Base-by-base conservation (phyloP, 2,113 vertebrate species). In the Campylorhamphus procurvoides region DNA sequence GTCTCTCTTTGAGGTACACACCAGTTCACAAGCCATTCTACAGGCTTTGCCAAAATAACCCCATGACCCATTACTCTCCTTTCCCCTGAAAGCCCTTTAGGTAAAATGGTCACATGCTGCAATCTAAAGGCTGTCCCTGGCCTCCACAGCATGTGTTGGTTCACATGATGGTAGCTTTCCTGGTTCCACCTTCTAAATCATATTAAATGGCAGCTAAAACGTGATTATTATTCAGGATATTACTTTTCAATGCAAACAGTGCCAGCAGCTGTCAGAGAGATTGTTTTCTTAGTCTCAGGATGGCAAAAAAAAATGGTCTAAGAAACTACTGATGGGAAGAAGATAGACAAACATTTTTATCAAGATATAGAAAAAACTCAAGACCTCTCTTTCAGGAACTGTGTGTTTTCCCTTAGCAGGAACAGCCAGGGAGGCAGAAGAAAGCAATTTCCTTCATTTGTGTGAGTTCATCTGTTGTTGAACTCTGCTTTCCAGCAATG, bases 241-340 rank as follows among this genome's bases (percentile, higher is more conserved):
- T 95, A 33, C 35, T 73, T 93, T 88, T 83, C 47, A 84, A 35
- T 67, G 9, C 35, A 93, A 87, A 90, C 50, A 93, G 58, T 69
- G 67, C 24, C 53, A 88, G 46, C 29, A 80, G 46, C 55, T 93
- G 39, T 35, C 42, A 71, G 64, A 91, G 39, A 85, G 52, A 59
- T 8, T 28, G 37, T 42, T 84, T 89, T 66, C 64, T 82, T 37
- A 55, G 52, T 67, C 42, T 95, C 72, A 42, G 35, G 40, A 50
- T 44, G 17, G 31, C n/a, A n/a, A 59, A 23, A 85, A 87, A 85
- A 76, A 85, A 23, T 28, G 22, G 50, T n/a, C 20, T 63, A 40
- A 80, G 58, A 80, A 90, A 80, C 5, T 50, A 9, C 13, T 67
- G 71, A 71, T 40, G 47, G 17, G 27, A 83, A 83, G 40, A 87